Percentiles rank a stretch among this genome's conserved stretches.
Evolutionary conservation across 2,113 vertebrate species (phyloP).

Genomic region (Microtus richardsoni): DNA sequence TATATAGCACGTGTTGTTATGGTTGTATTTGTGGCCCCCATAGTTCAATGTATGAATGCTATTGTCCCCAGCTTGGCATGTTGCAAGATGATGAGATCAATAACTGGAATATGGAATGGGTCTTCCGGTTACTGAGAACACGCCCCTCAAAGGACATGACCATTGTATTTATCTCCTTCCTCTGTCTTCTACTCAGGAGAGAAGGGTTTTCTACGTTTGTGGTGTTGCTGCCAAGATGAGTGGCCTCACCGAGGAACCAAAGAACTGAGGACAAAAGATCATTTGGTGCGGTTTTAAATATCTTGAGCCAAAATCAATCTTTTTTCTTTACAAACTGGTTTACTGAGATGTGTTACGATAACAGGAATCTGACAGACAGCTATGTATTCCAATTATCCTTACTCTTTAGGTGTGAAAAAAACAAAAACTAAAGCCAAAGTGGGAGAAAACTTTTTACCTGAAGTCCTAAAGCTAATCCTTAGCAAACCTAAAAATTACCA

Average conservation of each 20-base stretch:
- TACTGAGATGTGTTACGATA: neutral
- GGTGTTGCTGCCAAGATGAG: no score
- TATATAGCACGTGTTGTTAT: neutral
- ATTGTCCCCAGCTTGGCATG: neutral
- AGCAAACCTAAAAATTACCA: neutral
- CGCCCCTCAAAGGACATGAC: neutral
- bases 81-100: neutral
- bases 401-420: neutral
- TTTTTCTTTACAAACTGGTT: neutral
- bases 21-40: neutral
- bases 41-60: neutral
- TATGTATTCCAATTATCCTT: neutral
- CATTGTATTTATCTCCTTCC: no score
- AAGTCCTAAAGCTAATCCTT: neutral
- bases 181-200: neutral
- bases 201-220: no score
- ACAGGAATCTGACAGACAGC: neutral
- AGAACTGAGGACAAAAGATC: neutral
- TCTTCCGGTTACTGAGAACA: no score
- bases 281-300: neutral
- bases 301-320: neutral
- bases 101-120: neutral
- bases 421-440: neutral
- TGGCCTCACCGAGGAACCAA: rapidly evolving
- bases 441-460: neutral